Evolutionary conservation across 1,140 invertebrate genomes (phyloP), one percentile per base, ranked within the genome.

Genomic region (Lasaia peninsularis): DNA sequence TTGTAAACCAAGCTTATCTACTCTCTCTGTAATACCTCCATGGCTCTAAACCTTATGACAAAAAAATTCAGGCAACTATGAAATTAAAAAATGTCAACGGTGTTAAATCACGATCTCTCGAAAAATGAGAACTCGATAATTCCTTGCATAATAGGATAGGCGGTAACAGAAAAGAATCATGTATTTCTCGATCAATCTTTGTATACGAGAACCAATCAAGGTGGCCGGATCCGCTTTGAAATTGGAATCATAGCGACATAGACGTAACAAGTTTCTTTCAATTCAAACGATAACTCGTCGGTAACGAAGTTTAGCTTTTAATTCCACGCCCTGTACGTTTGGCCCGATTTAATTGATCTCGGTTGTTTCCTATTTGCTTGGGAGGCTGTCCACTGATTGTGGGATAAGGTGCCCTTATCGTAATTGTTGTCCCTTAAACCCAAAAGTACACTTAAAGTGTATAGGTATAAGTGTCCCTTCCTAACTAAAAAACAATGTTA

Each of bases 251-350:
- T 83, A 78, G 69, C 75, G 71, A 76, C 80, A 73, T 69, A 73
- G 75, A 76, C 71, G 71, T 84, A 87, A 87, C 84, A 86, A 84
- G 84, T 84, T 87, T 87, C 84, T 87, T 84, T 84, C 80, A 76
- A 81, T 83, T 79, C 66, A 73, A 74, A 77, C 71, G 80, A 83
- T 80, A 83, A 83, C 80, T 77, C 71, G 71, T 63, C 66, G 58
- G 73, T 79, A 86, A 87, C 84, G 81, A 87, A 85, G 72, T 85
- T 85, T 79, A 83, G 77, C 78, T 83, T 82, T 87, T 85, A 82
- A 87, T 85, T 83, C 71, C 76, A 72, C 67, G 69, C 66, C 61
- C 61, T 52, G 70, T 65, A 67, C 71, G 63, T 58, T 56, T 48
- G 63, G 70, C 49, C 63, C 60, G 63, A 74, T 82, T 85, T 80